phyloP scores from a whole-genome alignment of 1,140 invertebrate species.

The Apis cerana region DNA sequence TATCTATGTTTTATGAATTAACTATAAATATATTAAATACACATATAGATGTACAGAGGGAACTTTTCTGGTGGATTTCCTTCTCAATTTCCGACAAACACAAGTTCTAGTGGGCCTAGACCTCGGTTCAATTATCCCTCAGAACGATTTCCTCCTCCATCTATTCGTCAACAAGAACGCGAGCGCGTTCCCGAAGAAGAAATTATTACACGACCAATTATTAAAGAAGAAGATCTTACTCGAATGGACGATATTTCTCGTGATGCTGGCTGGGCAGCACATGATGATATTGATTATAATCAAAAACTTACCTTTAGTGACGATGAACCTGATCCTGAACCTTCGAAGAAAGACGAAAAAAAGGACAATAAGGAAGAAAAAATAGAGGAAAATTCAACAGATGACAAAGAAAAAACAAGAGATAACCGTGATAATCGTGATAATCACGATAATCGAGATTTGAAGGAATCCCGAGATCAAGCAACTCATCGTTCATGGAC shows the following conservation, averaged over 20 bases:
- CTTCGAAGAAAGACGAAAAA: conserved; percentile 63
- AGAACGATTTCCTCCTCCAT: conserved; percentile 72
- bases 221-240: conserved; percentile 95
- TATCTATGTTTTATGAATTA: neutral
- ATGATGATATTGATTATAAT: conserved; percentile 97
- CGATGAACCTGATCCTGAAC: conserved; percentile 86
- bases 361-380: conserved; percentile 70
- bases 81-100: conserved; percentile 77
- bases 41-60: conserved; percentile 78
- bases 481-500: conserved; percentile 73
- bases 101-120: conserved; percentile 74
- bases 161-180: conserved; percentile 67
- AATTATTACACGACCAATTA: conserved; percentile 88
- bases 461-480: conserved; percentile 66
- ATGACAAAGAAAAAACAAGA: conserved; percentile 71
- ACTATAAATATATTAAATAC: neutral
- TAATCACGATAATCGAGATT: conserved; percentile 59
- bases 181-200: conserved; percentile 75
- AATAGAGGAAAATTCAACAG: conserved; percentile 61
- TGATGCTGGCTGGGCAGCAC: conserved; percentile 94
- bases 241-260: conserved; percentile 94
- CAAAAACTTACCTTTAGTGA: conserved; percentile 97
- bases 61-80: conserved; percentile 78
- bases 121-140: conserved; percentile 79
- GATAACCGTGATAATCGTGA: conserved; percentile 64